phyloP scores from a whole-genome alignment of 2,888 invertebrate genomes.

The Andrena trimmerana region DNA sequence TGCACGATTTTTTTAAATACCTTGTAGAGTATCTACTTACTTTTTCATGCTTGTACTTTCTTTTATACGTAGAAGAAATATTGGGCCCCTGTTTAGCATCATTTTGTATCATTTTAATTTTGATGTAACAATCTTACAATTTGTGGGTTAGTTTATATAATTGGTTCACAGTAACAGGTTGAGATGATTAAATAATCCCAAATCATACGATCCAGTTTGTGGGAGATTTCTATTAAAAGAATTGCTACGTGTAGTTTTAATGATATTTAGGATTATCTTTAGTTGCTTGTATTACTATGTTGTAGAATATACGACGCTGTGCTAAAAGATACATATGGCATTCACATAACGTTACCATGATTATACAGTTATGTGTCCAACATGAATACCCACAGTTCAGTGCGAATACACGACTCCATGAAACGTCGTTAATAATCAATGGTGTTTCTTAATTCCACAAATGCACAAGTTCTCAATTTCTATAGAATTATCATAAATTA shows the following conservation, averaged over 20 bases:
- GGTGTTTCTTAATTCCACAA: background rate
- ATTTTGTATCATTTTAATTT: background rate
- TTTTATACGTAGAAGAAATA: too few species aligned
- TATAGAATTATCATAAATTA: too few species aligned
- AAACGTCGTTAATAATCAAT: background rate
- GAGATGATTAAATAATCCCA: background rate
- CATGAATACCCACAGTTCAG: constrained; percentile 2
- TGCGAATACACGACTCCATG: background rate
- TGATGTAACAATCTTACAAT: background rate
- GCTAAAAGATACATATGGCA: constrained; percentile 37
- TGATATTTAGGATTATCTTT: constrained; percentile 1
- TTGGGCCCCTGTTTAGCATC: too few species aligned
- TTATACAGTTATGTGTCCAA: constrained; percentile 41
- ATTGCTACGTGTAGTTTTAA: background rate
- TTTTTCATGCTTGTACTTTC: background rate
- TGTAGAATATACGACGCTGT: constrained; percentile 18
- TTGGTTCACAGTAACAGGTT: background rate
- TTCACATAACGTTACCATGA: constrained; percentile 39
- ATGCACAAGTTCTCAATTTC: too few species aligned
- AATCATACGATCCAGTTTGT: background rate
- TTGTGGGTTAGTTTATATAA: background rate
- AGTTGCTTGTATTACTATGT: background rate
- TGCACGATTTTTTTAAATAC: background rate
- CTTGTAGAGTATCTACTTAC: background rate
- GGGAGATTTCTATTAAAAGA: too few species aligned